Base-by-base conservation (phyloP, 2,888 invertebrate species). In the Drosophila melanosoma region DNA sequence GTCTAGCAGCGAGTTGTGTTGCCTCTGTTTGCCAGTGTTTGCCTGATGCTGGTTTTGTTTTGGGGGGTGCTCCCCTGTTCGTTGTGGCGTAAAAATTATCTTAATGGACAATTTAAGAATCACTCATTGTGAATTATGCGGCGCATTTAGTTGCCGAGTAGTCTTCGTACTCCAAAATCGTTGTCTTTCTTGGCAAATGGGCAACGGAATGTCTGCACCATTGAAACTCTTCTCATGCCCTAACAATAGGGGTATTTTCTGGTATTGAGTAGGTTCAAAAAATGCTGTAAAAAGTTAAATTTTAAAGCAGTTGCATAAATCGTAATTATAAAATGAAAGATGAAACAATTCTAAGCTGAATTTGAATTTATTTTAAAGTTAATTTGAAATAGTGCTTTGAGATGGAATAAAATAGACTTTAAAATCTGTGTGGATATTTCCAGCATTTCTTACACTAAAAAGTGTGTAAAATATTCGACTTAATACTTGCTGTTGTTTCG, bases 91-190 rank as follows among this genome's bases (percentile, higher is more conserved):
- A 88, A 86, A 86, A 86, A 87, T 87, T 87, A 87, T 85, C 88
- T 90, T 90, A 91, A 91, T 89, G 91, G 89, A 89, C 91, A 84
- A 91, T 91, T 91, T 87, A 87, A 90, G 89, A 90, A 87, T 90
- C 87, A 90, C 82, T 91, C 91, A 91, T 89, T 91, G 89, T 90
- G 89, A 91, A 91, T 91, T 91, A 89, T 91, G 90, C 90, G 90
- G 80, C 79, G 82, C 87, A 90, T 87, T 89, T 89, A 89, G 79
- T 83, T 75, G 84, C 71, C 83, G 85, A 79, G 84, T 84, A 81
- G 88, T 85, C 81, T 70, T 69, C 64, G 67, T 71, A 32, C 12
- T 35, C 8, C n/a, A n/a, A 2, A 20, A 11, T 6, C 20, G 84
- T 79, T 74, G 79, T 85, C 81, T 76, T 68, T 85, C 67, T 83